A percentile compares a stretch with the other conserved stretches of the same genome.
These are phyloP conservation scores for Poecilia wingei DNA, from an alignment of 2,797 vertebrate species.

Conservation along the genomic window DNA sequence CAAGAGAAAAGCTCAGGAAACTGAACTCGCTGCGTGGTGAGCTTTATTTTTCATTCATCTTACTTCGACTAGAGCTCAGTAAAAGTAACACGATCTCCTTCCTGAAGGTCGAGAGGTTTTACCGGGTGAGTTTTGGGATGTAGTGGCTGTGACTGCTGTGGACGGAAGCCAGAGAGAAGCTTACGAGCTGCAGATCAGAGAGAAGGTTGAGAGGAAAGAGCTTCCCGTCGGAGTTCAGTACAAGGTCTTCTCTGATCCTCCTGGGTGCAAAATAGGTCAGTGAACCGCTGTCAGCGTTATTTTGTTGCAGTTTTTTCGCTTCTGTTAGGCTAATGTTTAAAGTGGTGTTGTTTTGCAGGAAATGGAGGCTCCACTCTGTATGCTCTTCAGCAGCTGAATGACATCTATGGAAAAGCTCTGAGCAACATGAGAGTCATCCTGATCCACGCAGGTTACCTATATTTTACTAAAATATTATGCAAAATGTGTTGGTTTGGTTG, in stretches of 20 bases:
- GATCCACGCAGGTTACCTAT: slow-evolving; percentile 89
- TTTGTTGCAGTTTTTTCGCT: not conserved
- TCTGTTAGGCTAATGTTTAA: not conserved
- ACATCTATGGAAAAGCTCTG: slow-evolving; percentile 84
- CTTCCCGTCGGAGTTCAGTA: slow-evolving; percentile 86
- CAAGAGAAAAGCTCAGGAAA: slow-evolving; percentile 68
- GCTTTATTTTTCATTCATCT: slow-evolving; percentile 1
- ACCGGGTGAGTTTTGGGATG: slow-evolving; percentile 87
- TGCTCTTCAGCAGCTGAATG: slow-evolving; percentile 81
- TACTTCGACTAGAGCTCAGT: not conserved
- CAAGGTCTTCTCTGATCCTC: slow-evolving; percentile 87
- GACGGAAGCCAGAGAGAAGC: slow-evolving; percentile 84
- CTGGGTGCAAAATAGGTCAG: slow-evolving; percentile 88
- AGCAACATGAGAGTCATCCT: slow-evolving; percentile 84
- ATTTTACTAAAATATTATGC: not conserved
- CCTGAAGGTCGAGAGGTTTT: slow-evolving; percentile 75
- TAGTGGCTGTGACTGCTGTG: slow-evolving; percentile 87
- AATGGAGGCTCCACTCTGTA: slow-evolving; percentile 94
- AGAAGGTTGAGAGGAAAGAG: slow-evolving; percentile 83
- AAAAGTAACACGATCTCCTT: not conserved
- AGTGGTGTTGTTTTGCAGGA: slow-evolving; percentile 74
- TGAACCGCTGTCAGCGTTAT: not conserved
- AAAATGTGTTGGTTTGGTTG: not conserved
- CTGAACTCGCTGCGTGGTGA: slow-evolving; percentile 77
- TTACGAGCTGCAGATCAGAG: slow-evolving; percentile 85